These are phyloP conservation scores for Drosophila algonquin DNA, from an alignment of 2,888 invertebrate genomes.

Conservation along the genomic window DNA sequence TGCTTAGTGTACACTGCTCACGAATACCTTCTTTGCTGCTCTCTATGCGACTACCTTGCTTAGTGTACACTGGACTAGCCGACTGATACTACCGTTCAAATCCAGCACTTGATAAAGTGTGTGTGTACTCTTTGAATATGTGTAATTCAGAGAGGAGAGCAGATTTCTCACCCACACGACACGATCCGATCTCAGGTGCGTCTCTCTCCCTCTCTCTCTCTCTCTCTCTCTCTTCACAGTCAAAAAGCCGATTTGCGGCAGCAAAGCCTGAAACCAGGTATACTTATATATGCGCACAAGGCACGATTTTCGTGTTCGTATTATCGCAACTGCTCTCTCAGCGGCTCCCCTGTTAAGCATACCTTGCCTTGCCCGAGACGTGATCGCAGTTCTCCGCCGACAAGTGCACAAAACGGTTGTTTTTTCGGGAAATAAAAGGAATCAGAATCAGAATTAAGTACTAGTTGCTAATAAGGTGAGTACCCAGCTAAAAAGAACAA, in stretches of 20 bases:
- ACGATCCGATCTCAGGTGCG: conserved; percentile 10
- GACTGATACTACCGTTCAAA: not conserved
- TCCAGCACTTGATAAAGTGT: not conserved
- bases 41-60: too few relatives aligned
- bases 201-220: not conserved
- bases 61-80: not conserved
- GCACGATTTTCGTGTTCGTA: too few relatives aligned
- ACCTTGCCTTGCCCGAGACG: conserved; percentile 1
- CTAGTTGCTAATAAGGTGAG: conserved; percentile 65
- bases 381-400: conserved; percentile 60
- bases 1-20: too few relatives aligned
- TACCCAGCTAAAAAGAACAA: conserved; percentile 19
- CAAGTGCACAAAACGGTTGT: conserved; percentile 45
- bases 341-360: too few relatives aligned
- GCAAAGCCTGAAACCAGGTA: conserved; percentile 23
- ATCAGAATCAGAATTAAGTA: conserved; percentile 44
- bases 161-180: not conserved
- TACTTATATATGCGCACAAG: too few relatives aligned
- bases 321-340: too few relatives aligned
- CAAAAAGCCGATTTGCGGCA: conserved; percentile 59
- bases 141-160: not conserved
- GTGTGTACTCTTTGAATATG: not conserved
- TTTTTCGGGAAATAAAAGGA: conserved; percentile 29
- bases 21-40: too few relatives aligned
- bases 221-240: not conserved